A percentile compares a stretch with the other conserved stretches of the same genome.
Conservation (phyloP, 2,797 vertebrate genomes). For the Artibeus jamaicensis region DNA sequence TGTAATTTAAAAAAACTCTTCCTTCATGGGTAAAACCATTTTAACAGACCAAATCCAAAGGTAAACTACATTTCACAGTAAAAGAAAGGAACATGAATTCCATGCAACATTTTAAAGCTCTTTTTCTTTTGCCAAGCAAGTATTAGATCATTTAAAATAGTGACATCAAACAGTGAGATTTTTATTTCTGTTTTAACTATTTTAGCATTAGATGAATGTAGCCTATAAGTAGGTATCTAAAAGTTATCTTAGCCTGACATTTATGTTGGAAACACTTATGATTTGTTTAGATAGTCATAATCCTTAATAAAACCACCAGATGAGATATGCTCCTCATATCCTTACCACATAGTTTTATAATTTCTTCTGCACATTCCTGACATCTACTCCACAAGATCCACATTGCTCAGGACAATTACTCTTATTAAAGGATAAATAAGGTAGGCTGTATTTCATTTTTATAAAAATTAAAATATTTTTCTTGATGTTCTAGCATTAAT, state of each 20-base stretch:
- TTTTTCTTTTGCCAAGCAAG: not conserved
- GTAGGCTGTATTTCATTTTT: not conserved
- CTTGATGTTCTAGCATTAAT: not conserved
- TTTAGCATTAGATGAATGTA: not conserved
- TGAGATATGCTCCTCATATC: not conserved
- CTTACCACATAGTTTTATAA: not conserved
- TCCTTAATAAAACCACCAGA: not conserved
- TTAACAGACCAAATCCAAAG: not conserved
- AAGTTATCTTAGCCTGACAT: not conserved
- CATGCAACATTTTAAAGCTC: not conserved
- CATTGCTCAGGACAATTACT: not conserved
- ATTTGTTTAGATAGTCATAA: not conserved
- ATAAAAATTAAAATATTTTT: not conserved
- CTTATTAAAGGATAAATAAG: not conserved
- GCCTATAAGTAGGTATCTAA: not conserved
- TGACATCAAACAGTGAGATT: not conserved
- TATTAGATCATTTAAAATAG: not conserved
- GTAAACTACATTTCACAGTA: not conserved
- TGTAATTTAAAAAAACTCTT: not conserved
- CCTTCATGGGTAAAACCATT: not conserved
- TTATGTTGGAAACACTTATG: not conserved
- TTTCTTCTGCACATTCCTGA: not conserved
- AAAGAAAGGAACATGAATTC: no score
- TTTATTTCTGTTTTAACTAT: not conserved
- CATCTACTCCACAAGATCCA: not conserved